A percentile compares a stretch with the other conserved stretches of the same genome.
phyloP scores from a whole-genome alignment of 2,113 vertebrate genomes.

The Acrocephalus kingi region DNA sequence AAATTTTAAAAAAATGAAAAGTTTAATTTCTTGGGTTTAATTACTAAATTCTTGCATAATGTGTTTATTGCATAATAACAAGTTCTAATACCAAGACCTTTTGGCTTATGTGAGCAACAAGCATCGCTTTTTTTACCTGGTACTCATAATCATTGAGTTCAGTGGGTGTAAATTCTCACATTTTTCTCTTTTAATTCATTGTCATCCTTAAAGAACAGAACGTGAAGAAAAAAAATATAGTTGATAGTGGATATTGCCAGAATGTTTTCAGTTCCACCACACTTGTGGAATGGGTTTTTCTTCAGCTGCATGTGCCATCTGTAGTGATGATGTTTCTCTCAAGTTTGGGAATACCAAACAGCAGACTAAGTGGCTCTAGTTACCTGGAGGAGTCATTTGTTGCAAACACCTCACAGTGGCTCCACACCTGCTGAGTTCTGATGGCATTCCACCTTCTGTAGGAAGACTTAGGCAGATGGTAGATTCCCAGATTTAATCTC shows the following conservation, averaged over 20 bases:
- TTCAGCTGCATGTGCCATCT: background rate
- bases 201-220: background rate
- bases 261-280: background rate
- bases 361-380: background rate
- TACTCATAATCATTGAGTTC: background rate
- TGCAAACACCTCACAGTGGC: background rate
- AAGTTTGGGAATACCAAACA: background rate
- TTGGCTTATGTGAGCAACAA: background rate
- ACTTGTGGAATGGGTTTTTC: background rate
- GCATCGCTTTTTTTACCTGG: background rate
- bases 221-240: background rate
- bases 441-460: background rate
- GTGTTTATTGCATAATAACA: background rate
- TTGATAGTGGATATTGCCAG: background rate
- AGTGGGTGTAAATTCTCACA: background rate
- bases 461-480: background rate
- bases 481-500: background rate
- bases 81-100: constrained; percentile 9
- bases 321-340: background rate
- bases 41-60: background rate
- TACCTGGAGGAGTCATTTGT: background rate
- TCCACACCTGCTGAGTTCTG: background rate
- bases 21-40: background rate
- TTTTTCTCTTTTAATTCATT: background rate
- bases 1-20: background rate